Evolutionary conservation across 2,888 invertebrate species (phyloP).

Genomic region (Carterocephalus palaemon): DNA sequence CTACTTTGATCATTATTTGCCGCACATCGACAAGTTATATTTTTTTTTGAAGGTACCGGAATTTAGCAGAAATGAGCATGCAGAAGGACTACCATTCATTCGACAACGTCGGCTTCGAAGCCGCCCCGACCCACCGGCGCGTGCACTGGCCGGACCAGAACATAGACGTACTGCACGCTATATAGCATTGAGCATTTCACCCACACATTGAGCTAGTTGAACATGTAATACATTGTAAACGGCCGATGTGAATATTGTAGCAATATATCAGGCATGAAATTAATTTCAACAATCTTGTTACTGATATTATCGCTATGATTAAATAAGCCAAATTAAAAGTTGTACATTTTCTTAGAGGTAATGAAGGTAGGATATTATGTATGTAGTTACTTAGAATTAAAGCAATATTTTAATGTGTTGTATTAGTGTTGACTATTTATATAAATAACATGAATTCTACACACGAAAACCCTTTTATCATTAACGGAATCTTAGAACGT

Average conservation of each 20-base stretch:
- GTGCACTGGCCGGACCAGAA: slow-evolving; percentile 85
- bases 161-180: slow-evolving; percentile 59
- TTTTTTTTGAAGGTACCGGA: slow-evolving; percentile 55
- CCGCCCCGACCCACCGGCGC: slow-evolving; percentile 81
- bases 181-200: slow-evolving; percentile 4
- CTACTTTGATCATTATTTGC: no score
- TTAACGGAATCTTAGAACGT: no score
- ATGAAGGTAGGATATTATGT: no score
- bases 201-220: no score
- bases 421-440: no score
- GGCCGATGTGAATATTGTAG: no score
- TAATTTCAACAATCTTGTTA: neutral
- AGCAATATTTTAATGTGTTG: neutral
- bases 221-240: no score
- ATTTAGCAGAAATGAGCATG: slow-evolving; percentile 67
- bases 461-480: no score
- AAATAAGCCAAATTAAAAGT: no score
- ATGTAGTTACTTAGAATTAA: neutral
- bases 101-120: slow-evolving; percentile 82
- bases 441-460: no score
- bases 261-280: neutral
- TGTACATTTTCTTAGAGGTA: no score
- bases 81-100: slow-evolving; percentile 75
- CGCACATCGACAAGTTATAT: neutral
- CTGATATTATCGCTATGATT: no score